Percentiles rank a stretch among this genome's conserved stretches.
These are phyloP conservation scores for Eugnorisma glareosa DNA, from an alignment of 2,888 invertebrate species.

Conservation along the genomic window DNA sequence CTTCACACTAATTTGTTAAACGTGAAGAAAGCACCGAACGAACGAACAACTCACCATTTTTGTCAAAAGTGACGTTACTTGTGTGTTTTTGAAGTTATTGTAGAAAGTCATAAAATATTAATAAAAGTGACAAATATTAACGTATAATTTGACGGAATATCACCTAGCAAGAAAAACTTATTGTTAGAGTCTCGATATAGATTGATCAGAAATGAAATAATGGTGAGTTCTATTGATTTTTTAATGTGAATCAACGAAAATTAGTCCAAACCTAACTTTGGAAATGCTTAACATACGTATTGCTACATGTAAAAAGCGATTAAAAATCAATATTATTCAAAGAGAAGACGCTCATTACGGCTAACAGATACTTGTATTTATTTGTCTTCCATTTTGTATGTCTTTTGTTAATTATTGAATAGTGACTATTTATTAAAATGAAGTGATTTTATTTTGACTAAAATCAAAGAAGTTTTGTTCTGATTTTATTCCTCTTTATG, in stretches of 20 bases:
- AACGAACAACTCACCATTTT: constrained; percentile 66
- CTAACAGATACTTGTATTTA: not conserved
- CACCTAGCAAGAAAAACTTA: fast-evolving
- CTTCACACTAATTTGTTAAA: constrained; percentile 86
- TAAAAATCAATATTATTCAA: constrained; percentile 27
- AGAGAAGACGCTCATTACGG: not conserved
- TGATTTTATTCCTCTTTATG: not conserved
- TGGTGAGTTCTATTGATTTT: too few species aligned
- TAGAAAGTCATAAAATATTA: fast-evolving
- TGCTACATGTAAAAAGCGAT: constrained; percentile 11
- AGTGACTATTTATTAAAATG: not conserved
- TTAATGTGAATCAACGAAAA: too few species aligned
- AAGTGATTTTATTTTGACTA: not conserved
- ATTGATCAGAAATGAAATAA: not conserved
- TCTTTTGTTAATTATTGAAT: not conserved
- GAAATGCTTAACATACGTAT: constrained; percentile 12
- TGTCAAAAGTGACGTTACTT: constrained; percentile 58
- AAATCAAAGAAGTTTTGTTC: too few species aligned
- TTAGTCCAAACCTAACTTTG: constrained; percentile 5
- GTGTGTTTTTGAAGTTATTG: constrained; percentile 22
- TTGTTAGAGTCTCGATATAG: too few species aligned
- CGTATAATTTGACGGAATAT: not conserved
- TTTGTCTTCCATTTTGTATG: not conserved
- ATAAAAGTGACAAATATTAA: not conserved
- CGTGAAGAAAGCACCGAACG: constrained; percentile 80